Evolutionary conservation across 1,140 invertebrate genomes (phyloP), one percentile per base, ranked within the genome.

Genomic region (Radopholus similis): DNA sequence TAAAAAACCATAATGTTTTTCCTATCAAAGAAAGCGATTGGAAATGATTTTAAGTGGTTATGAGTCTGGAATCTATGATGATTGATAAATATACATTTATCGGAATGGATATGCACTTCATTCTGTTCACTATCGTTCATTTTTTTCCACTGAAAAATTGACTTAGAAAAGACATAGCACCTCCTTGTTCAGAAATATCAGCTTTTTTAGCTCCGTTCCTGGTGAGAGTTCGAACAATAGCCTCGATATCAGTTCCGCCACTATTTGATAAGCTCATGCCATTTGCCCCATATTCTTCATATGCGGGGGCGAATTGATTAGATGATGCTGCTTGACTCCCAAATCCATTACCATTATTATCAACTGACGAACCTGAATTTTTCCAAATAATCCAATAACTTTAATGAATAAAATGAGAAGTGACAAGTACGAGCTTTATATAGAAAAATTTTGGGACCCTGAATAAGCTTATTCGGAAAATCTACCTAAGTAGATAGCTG

Each of bases 101-200:
- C n/a, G n/a, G n/a, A n/a, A n/a, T n/a, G n/a, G n/a, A n/a, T n/a
- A n/a, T n/a, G n/a, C n/a, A n/a, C n/a, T n/a, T n/a, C n/a, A n/a
- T n/a, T n/a, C n/a, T n/a, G n/a, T n/a, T n/a, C n/a, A n/a, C n/a
- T n/a, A n/a, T n/a, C n/a, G n/a, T n/a, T n/a, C n/a, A 49, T 62
- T 23, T 28, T 62, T 62, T 62, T 62, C 40, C 9, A 6, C 59
- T 40, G 47, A 62, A 62, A 49, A 62, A 62, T 62, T 62, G 59
- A 28, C 59, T 62, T 21, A 62, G 38, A 49, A 62, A 49, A 42
- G 59, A 62, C 11, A 40, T 62, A 35, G 58, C 18, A 8, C 58
- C 58, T 4, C 47, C 59, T 34, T 35, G 26, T 47, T 62, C 59
- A 26, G 38, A 21, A 11, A 42, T 28, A 15, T 62, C 59, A 15